Base-by-base conservation (phyloP, 2,888 invertebrate species). In the Microdon myrmicae region DNA sequence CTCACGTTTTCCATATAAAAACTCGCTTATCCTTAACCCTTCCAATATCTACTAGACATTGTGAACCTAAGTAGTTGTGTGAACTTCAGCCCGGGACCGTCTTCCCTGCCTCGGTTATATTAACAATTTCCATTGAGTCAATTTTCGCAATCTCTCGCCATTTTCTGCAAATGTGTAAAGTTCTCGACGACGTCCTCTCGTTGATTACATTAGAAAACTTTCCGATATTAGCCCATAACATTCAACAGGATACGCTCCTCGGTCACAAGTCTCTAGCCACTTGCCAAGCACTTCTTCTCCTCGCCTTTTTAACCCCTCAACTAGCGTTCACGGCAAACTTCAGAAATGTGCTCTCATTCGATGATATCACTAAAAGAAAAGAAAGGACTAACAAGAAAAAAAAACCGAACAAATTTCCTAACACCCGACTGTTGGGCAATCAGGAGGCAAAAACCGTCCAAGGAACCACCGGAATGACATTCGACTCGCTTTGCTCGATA, bases 181-280 rank as follows among this genome's bases (percentile, higher is more conserved):
- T 61, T 61, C 19, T 28, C 44, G 56, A 39, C 35, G n/a, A n/a
- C n/a, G 44, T 61, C 43, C 44, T 34, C 28, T 39, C 60, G 61
- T 61, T 61, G 49, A 61, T 56, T 56, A 61, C 56, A 61, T 61
- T 61, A 49, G 44, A 61, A 61, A 61, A 61, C 61, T 61, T 61
- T 56, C 22, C 44, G 31, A 61, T 56, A 56, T 56, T 45, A 61
- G 61, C 38, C 49, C 49, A 61, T 61, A 49, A 56, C 55, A 56
- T 35, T 56, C 49, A 49, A 49, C 39, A 49, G 49, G 61, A 55
- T 10, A 34, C 28, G 43, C 13, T 14, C 14, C 17, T 4, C 3
- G 14, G 4, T 31, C 12, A 5, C 7, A 10, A 8, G 5, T 5
- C 54, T 26, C 17, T 54, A 23, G 43, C 51, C 17, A 1, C 19